Evolutionary conservation across 2,888 invertebrate genomes (phyloP).

Genomic region (Acleris emargana): DNA sequence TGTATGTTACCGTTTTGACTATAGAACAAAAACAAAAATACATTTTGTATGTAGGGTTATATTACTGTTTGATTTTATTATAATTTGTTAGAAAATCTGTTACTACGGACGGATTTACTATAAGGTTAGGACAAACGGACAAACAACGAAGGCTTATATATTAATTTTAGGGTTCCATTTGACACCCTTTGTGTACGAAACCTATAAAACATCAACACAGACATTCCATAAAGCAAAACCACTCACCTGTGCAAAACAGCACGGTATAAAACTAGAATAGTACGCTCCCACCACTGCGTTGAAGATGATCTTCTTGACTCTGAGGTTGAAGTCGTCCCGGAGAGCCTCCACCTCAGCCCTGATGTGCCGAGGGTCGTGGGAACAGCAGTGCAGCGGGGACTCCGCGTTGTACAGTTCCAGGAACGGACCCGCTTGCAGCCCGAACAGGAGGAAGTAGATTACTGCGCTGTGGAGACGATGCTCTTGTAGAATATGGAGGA

Average conservation of each 20-base stretch:
- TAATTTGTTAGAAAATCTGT: too few species aligned
- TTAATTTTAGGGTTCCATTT: too few species aligned
- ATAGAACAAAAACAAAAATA: too few species aligned
- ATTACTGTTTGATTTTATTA: too few species aligned
- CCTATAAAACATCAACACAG: too few species aligned
- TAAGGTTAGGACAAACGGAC: too few species aligned
- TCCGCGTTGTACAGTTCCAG: conserved; percentile 84
- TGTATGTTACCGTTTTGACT: too few species aligned
- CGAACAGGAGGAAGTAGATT: conserved; percentile 92
- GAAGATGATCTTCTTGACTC: conserved; percentile 95
- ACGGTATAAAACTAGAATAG: conserved; percentile 94
- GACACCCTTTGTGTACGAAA: too few species aligned
- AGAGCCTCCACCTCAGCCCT: conserved; percentile 94
- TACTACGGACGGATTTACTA: too few species aligned
- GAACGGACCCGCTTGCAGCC: conserved; percentile 89
- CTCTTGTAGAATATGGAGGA: too few species aligned
- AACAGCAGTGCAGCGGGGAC: conserved; percentile 90
- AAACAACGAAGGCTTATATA: too few species aligned
- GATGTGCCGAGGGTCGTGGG: conserved; percentile 87
- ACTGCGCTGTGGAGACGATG: conserved; percentile 83
- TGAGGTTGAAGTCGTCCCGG: conserved; percentile 93
- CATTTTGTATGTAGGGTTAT: too few species aligned
- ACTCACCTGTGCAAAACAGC: conserved; percentile 93
- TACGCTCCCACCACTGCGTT: conserved; percentile 93
- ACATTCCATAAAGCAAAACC: neutral